Evolutionary conservation across 2,797 vertebrate species (phyloP).

Genomic region (Lagocephalus sceleratus): DNA sequence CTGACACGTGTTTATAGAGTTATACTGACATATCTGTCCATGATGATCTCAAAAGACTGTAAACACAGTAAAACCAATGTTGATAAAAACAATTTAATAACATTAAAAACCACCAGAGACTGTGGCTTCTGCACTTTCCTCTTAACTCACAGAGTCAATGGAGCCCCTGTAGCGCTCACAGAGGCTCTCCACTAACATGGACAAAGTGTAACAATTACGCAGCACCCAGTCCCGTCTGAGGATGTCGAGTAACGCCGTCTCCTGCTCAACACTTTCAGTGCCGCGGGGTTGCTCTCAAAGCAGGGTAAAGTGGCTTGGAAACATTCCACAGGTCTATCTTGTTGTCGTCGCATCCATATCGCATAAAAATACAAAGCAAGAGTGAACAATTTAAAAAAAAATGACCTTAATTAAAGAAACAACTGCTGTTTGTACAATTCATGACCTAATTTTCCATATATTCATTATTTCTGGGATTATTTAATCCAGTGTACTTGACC

Average conservation of each 20-base stretch:
- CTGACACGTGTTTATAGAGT: too few species aligned
- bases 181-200: conserved; percentile 38
- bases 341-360: neutral
- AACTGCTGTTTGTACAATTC: conserved; percentile 38
- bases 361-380: conserved; percentile 31
- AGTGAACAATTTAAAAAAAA: conserved; percentile 10
- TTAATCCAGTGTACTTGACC: conserved; percentile 71
- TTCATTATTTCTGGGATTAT: conserved; percentile 15
- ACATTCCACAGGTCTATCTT: conserved; percentile 34
- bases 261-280: conserved; percentile 32
- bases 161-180: conserved; percentile 31
- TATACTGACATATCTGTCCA: neutral
- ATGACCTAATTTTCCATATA: conserved; percentile 19
- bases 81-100: conserved; percentile 66
- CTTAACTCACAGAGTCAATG: conserved; percentile 32
- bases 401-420: conserved; percentile 24
- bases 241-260: conserved; percentile 15
- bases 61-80: conserved; percentile 1
- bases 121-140: conserved; percentile 33
- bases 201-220: conserved; percentile 13
- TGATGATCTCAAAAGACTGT: neutral
- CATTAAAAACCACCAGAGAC: conserved; percentile 40
- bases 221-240: conserved; percentile 35
- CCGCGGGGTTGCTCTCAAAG: conserved; percentile 27
- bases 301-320: conserved; percentile 24